Percentiles rank a stretch among this genome's conserved stretches.
Conservation (phyloP, 2,888 invertebrate genomes). For the Merodon equestris region DNA sequence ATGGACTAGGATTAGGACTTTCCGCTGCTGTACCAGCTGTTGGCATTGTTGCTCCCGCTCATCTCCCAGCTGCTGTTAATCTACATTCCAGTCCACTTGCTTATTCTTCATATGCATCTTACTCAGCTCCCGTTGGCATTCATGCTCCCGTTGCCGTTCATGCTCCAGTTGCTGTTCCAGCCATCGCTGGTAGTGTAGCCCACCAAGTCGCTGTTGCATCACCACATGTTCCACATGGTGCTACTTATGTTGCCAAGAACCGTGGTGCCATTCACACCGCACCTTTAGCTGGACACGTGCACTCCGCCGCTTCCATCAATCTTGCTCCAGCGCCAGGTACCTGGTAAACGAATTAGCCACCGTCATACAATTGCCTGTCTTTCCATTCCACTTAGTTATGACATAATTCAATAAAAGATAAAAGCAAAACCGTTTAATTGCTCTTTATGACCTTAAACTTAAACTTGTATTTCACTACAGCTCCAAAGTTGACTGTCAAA, state of each 20-base stretch:
- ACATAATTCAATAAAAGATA: background rate
- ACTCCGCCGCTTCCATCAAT: constrained; percentile 75
- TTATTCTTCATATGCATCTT: no score
- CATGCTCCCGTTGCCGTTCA: constrained; percentile 44
- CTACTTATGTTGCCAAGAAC: constrained; percentile 75
- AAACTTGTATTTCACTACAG: no score
- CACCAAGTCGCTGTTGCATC: constrained; percentile 74
- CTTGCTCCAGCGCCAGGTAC: constrained; percentile 76
- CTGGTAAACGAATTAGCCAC: constrained; percentile 28
- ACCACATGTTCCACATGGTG: constrained; percentile 75
- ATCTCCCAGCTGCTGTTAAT: constrained; percentile 3
- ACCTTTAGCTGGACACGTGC: constrained; percentile 74
- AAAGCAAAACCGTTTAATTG: no score
- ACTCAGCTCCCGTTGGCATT: constrained; percentile 47
- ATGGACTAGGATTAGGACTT: constrained; percentile 52
- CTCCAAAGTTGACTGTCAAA: no score
- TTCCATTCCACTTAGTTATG: background rate
- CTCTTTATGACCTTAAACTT: no score
- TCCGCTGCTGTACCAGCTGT: no score
- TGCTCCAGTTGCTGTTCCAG: constrained; percentile 43
- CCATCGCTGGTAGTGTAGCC: constrained; percentile 51
- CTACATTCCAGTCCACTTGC: background rate
- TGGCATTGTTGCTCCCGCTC: background rate
- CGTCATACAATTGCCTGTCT: background rate
- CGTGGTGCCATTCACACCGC: constrained; percentile 75